Conservation (phyloP, 2,888 invertebrate genomes). For the Trachelus iudaicus region DNA sequence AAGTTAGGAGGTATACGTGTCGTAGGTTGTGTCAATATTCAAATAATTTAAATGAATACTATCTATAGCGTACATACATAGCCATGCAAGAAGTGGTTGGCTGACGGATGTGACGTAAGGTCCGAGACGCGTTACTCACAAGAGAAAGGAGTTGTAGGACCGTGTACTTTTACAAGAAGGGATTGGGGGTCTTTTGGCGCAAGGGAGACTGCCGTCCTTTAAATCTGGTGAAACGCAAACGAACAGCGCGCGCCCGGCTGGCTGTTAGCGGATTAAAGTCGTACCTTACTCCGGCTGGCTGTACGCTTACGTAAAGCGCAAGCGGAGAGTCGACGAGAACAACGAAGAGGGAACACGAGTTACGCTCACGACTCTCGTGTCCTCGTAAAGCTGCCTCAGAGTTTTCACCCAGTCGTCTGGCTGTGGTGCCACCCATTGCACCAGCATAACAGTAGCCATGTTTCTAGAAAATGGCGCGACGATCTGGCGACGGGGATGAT, state of each 20-base stretch:
- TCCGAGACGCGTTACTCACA: not conserved
- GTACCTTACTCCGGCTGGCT: slow-evolving; percentile 32
- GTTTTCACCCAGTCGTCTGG: slow-evolving; percentile 31
- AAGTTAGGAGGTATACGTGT: not conserved
- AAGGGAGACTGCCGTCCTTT: slow-evolving; percentile 22
- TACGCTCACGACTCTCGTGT: slow-evolving; percentile 44
- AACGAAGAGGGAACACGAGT: slow-evolving; percentile 26
- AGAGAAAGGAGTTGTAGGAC: not conserved
- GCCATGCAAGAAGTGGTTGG: not conserved
- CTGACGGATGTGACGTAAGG: not conserved
- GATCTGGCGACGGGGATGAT: not conserved
- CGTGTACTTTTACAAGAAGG: not conserved
- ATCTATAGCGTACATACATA: not conserved
- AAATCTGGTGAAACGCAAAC: slow-evolving; percentile 52
- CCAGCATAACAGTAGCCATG: not conserved
- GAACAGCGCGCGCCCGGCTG: slow-evolving; percentile 35
- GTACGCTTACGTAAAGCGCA: slow-evolving; percentile 18
- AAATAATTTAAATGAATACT: not conserved
- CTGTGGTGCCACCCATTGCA: not conserved
- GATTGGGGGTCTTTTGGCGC: not conserved
- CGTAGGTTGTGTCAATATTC: not conserved
- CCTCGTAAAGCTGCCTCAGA: slow-evolving; percentile 48
- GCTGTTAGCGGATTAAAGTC: slow-evolving; percentile 58
- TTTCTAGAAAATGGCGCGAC: not conserved
- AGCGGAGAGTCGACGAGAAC: slow-evolving; percentile 11